Conservation (phyloP, 2,797 vertebrate genomes). For the Hafferia zeledoni region DNA sequence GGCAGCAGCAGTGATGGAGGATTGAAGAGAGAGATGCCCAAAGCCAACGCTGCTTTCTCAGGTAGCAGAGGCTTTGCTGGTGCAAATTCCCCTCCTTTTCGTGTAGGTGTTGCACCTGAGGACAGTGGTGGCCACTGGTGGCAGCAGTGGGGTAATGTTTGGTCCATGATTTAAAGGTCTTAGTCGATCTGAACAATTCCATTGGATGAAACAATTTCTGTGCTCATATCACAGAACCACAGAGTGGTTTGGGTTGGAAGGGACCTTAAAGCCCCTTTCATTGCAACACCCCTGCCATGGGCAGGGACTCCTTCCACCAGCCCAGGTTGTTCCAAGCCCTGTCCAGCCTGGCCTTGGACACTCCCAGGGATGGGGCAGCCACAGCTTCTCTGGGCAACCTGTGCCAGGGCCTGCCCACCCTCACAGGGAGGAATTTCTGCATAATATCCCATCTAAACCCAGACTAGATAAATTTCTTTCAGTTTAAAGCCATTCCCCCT, state of each 20-base stretch:
- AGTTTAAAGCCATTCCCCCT: background rate
- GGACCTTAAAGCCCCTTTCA: background rate
- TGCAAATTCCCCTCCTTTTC: background rate
- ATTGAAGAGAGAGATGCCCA: fast-evolving
- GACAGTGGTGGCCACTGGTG: background rate
- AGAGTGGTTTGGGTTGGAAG: background rate
- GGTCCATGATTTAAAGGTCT: background rate
- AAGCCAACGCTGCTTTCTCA: background rate
- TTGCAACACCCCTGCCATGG: background rate
- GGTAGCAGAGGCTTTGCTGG: background rate
- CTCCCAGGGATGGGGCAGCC: background rate
- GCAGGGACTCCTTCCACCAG: fast-evolving
- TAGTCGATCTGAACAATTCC: background rate
- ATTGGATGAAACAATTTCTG: background rate
- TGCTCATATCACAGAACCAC: fast-evolving
- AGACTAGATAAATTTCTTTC: background rate
- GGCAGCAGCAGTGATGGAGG: background rate
- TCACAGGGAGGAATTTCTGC: background rate
- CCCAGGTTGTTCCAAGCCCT: background rate
- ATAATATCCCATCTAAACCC: background rate
- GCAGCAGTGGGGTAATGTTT: background rate
- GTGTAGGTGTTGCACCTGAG: background rate
- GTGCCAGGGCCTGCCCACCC: background rate
- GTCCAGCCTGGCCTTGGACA: fast-evolving
- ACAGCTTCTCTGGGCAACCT: background rate